A percentile compares a stretch with the other conserved stretches of the same genome.
These are phyloP conservation scores for Xyrauchen texanus DNA, from an alignment of 2,113 vertebrate species.

Conservation along the genomic window DNA sequence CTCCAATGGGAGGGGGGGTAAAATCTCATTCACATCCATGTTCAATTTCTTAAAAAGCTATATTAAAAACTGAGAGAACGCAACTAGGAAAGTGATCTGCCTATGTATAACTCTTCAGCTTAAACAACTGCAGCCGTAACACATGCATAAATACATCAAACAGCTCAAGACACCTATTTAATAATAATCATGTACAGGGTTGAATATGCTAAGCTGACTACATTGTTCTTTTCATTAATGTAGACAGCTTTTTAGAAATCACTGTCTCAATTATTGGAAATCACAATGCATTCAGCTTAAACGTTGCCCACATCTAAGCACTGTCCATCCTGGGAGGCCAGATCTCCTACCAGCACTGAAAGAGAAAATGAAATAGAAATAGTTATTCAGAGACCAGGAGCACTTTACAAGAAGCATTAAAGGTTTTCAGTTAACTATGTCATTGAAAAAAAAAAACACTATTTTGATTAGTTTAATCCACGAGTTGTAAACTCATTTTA, in stretches of 20 bases:
- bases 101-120: background rate
- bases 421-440: no score
- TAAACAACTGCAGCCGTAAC: constrained; percentile 69
- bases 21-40: constrained; percentile 88
- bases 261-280: constrained; percentile 99
- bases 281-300: constrained; percentile 99
- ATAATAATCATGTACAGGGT: constrained; percentile 70
- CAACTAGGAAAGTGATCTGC: background rate
- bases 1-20: constrained; percentile 92
- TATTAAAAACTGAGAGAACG: constrained; percentile 12
- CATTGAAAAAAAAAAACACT: no score
- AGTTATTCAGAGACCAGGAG: background rate
- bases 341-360: constrained; percentile 79
- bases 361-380: constrained; percentile 38
- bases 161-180: constrained; percentile 14
- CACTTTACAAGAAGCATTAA: no score
- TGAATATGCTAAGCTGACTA: constrained; percentile 99
- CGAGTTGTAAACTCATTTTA: no score
- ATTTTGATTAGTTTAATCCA: no score
- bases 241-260: constrained; percentile 99
- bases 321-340: constrained; percentile 81
- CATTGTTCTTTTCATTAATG: constrained; percentile 99
- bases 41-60: constrained; percentile 61
- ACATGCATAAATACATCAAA: constrained; percentile 79
- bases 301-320: constrained; percentile 76